Evolutionary conservation across 2,888 invertebrate species (phyloP).

Genomic region (Eilema sororculum): DNA sequence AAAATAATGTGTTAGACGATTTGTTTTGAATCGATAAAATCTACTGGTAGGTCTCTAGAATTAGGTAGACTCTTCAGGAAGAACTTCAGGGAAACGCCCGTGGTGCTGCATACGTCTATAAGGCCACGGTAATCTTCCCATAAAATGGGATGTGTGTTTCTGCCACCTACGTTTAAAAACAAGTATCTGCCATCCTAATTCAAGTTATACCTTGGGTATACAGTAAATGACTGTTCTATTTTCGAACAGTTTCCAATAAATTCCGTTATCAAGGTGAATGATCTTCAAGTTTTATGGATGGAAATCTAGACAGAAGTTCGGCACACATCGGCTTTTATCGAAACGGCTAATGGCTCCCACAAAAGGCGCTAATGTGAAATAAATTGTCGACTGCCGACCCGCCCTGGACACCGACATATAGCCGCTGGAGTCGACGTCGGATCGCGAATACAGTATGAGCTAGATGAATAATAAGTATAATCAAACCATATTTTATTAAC

Average conservation of each 20-base stretch:
- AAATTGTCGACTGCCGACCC: conserved; percentile 75
- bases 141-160: too few species aligned
- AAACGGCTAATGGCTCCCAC: conserved; percentile 67
- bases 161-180: too few species aligned
- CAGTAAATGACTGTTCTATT: conserved; percentile 12
- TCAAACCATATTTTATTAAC: too few species aligned
- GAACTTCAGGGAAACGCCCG: too few species aligned
- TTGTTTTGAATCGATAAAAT: too few species aligned
- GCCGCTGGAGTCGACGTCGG: conserved; percentile 40
- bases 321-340: conserved; percentile 66
- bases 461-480: too few species aligned
- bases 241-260: conserved; percentile 18
- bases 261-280: conserved; percentile 40
- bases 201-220: background rate
- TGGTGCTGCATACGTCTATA: too few species aligned
- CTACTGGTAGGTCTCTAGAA: too few species aligned
- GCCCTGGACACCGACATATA: conserved; percentile 38
- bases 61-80: too few species aligned
- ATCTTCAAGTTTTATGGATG: conserved; percentile 59
- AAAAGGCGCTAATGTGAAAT: conserved; percentile 82
- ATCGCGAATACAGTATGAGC: background rate
- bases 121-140: too few species aligned
- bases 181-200: background rate
- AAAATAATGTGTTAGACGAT: too few species aligned
- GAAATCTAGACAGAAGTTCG: conserved; percentile 54